phyloP scores from a whole-genome alignment of 1,140 invertebrate species.

The Bacillus rossius region DNA sequence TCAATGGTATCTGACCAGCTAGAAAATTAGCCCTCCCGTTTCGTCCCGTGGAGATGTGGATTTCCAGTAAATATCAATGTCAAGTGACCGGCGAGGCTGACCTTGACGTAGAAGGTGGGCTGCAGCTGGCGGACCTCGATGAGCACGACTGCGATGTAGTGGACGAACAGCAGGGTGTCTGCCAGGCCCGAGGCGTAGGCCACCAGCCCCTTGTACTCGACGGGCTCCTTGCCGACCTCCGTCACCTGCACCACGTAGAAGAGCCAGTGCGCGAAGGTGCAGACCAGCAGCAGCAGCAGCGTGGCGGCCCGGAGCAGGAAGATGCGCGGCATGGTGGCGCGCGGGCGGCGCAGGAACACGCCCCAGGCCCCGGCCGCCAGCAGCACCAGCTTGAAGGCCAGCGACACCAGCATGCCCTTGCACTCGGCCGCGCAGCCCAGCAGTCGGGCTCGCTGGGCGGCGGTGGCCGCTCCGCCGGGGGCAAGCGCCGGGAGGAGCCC shows the following conservation, averaged over 20 bases:
- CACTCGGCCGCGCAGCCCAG: slow-evolving; percentile 77
- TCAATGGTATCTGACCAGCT: too few species aligned
- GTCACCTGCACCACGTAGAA: slow-evolving; percentile 93
- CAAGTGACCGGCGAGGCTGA: too few species aligned
- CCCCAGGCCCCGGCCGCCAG: slow-evolving; percentile 93
- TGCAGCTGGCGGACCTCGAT: slow-evolving; percentile 89
- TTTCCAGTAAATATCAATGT: too few species aligned
- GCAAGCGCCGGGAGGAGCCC: slow-evolving; percentile 63
- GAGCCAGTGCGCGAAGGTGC: slow-evolving; percentile 94
- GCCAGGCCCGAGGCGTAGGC: slow-evolving; percentile 85
- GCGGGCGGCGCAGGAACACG: slow-evolving; percentile 64
- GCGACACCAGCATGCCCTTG: slow-evolving; percentile 82
- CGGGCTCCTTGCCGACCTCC: slow-evolving; percentile 69
- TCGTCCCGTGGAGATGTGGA: too few species aligned
- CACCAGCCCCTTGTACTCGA: slow-evolving; percentile 80
- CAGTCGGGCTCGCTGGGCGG: slow-evolving; percentile 48
- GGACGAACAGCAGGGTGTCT: slow-evolving; percentile 91
- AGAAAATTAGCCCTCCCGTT: too few species aligned
- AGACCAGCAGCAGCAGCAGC: slow-evolving; percentile 82
- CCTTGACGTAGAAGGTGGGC: slow-evolving; percentile 84
- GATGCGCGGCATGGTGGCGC: slow-evolving; percentile 88
- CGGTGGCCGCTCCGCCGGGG: slow-evolving; percentile 45
- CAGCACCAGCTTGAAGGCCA: slow-evolving; percentile 88
- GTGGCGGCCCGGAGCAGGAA: slow-evolving; percentile 87
- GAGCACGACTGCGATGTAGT: slow-evolving; percentile 89